These are phyloP conservation scores for Desmophyllum pertusum DNA, from an alignment of 92 coral and sea anemone genomes.

Conservation along the genomic window DNA sequence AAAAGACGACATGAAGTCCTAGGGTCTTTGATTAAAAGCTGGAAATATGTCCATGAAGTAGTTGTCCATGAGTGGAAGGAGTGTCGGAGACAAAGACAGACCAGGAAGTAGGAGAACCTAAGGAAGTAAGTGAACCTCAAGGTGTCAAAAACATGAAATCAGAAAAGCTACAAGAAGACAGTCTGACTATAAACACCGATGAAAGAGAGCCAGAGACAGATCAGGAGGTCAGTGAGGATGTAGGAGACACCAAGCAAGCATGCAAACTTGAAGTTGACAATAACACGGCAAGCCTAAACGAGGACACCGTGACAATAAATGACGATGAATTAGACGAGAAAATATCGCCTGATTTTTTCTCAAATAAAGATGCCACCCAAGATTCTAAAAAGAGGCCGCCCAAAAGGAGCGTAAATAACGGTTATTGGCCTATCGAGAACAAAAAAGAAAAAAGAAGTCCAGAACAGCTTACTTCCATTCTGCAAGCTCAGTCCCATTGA, in stretches of 20 bases:
- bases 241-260: too few species aligned
- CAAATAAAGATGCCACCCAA: slow-evolving; percentile 63
- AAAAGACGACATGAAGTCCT: slow-evolving; percentile 36
- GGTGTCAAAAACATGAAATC: not conserved
- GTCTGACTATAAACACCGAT: not conserved
- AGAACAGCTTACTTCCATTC: slow-evolving; percentile 51
- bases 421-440: slow-evolving; percentile 60
- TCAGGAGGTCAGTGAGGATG: not conserved
- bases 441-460: slow-evolving; percentile 31
- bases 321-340: not conserved
- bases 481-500: slow-evolving; percentile 48
- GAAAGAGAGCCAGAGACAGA: slow-evolving; percentile 2
- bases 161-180: slow-evolving; percentile 10
- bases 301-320: not conserved
- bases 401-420: slow-evolving; percentile 60
- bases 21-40: slow-evolving; percentile 31
- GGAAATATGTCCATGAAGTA: slow-evolving; percentile 56
- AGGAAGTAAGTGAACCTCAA: not conserved
- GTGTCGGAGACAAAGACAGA: slow-evolving; percentile 14
- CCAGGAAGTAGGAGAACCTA: slow-evolving; percentile 25
- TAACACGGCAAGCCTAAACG: not conserved
- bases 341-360: slow-evolving; percentile 20
- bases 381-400: slow-evolving; percentile 71
- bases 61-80: slow-evolving; percentile 25
- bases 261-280: not conserved